These are phyloP conservation scores for Lysandra coridon DNA, from an alignment of 2,888 invertebrate species.

Conservation along the genomic window DNA sequence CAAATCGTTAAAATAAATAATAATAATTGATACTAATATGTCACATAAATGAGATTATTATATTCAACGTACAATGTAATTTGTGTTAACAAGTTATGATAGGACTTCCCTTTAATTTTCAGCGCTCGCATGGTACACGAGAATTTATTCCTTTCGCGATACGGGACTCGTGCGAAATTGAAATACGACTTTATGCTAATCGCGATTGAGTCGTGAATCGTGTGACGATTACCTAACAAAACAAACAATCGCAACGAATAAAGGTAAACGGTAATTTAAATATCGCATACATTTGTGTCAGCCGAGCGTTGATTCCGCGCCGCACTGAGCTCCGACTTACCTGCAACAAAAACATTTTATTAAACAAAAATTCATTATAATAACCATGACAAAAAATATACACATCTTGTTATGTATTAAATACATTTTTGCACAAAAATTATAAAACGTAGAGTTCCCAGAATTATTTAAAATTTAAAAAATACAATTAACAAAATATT, in stretches of 20 bases:
- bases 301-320: slow-evolving; percentile 38
- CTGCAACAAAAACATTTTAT: slow-evolving; percentile 61
- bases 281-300: slow-evolving; percentile 54
- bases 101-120: slow-evolving; percentile 53
- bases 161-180: slow-evolving; percentile 57
- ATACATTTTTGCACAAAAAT: background rate
- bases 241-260: slow-evolving; percentile 55
- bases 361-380: slow-evolving; percentile 33
- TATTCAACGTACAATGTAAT: slow-evolving; percentile 32
- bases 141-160: slow-evolving; percentile 46
- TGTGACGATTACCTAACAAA: slow-evolving; percentile 59
- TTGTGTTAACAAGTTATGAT: slow-evolving; percentile 35
- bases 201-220: slow-evolving; percentile 65
- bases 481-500: background rate
- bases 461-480: background rate
- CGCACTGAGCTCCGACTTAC: slow-evolving; percentile 54
- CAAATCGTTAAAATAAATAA: background rate
- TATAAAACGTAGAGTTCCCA: background rate
- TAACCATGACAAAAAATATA: background rate
- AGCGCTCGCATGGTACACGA: slow-evolving; percentile 61
- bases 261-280: slow-evolving; percentile 57
- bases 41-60: slow-evolving; percentile 25
- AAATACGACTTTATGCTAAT: slow-evolving; percentile 69
- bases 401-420: background rate
- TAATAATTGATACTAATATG: slow-evolving; percentile 1